These are phyloP conservation scores for Acanthoscelides obtectus DNA, from an alignment of 2,888 invertebrate species.

Conservation along the genomic window DNA sequence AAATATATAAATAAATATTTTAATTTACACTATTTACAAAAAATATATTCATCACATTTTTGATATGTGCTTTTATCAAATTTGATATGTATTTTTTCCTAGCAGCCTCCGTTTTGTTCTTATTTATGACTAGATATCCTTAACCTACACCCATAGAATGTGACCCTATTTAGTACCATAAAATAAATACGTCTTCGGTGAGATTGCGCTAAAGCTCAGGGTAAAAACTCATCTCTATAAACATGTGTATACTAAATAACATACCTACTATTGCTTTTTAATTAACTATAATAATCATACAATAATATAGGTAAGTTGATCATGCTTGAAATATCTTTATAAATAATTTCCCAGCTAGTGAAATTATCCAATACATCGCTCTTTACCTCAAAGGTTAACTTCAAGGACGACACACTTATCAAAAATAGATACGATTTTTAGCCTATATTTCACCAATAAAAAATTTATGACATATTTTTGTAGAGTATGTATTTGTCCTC, in stretches of 20 bases:
- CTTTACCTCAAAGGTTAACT: too few species aligned
- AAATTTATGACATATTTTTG: too few species aligned
- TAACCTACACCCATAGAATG: conserved; percentile 12
- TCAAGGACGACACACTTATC: too few species aligned
- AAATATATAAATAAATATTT: conserved; percentile 14
- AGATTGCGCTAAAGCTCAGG: background rate
- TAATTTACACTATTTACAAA: conserved; percentile 25
- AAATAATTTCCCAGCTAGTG: background rate
- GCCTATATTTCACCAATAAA: too few species aligned
- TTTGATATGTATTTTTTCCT: conserved; percentile 25
- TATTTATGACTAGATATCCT: background rate
- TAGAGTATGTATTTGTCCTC: too few species aligned
- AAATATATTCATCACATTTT: conserved; percentile 28
- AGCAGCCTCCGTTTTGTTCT: conserved; percentile 18
- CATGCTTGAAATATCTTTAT: background rate
- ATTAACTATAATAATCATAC: background rate
- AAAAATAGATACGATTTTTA: too few species aligned
- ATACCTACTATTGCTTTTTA: conserved; percentile 25
- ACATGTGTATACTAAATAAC: conserved; percentile 20
- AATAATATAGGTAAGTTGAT: background rate
- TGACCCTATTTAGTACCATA: conserved; percentile 16
- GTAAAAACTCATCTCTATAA: conserved; percentile 1
- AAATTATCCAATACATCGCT: background rate
- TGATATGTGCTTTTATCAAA: conserved; percentile 31
- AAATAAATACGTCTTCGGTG: conserved; percentile 11